Evolutionary conservation across 1,140 invertebrate genomes (phyloP), one percentile per base, ranked within the genome.

Genomic region (Drosophila lowei): DNA sequence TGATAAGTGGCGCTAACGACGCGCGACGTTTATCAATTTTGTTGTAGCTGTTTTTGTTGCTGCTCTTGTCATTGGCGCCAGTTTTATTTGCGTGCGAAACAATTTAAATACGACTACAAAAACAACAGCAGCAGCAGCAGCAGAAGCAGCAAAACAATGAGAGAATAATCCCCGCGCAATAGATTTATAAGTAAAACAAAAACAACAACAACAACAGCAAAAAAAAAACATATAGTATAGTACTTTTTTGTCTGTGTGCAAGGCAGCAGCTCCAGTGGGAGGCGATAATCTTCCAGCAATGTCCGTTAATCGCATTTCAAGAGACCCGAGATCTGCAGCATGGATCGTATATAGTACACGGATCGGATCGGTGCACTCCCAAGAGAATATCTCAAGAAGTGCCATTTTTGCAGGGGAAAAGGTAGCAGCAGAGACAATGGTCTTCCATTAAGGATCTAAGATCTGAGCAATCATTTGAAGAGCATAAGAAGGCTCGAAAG

Each of bases 1-100:
- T 86, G 81, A 86, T 86, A 86, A 86, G 81, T 86, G 81, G 81
- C 81, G 81, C 83, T 86, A 86, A 86, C 77, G 83, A 86, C 83
- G 83, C 77, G 83, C 70, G 64, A 67, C 81, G 77, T 86, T 86
- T 86, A 86, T 86, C 81, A 86, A 86, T 72, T 81, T 77, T 61
- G 52, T 71, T 70, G 47, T 43, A 46, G 47, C 6, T 34, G 41
- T 43, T 49, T 53, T 49, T 72, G 46, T 46, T 63, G 62, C 50
- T 64, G 56, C 54, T 46, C 13, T 76, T 66, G 61, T 79, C 62
- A 79, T 80, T 85, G 81, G 81, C 81, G 81, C 81, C 81, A 86
- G 81, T 70, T 88, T 86, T 86, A 86, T 86, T 86, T 86, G 81
- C 81, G 83, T 86, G 81, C 81, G 81, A 86, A 86, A 88, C 48